A percentile compares a stretch with the other conserved stretches of the same genome.
Conservation (phyloP, 2,888 invertebrate species). For the Leucoma salicis region DNA sequence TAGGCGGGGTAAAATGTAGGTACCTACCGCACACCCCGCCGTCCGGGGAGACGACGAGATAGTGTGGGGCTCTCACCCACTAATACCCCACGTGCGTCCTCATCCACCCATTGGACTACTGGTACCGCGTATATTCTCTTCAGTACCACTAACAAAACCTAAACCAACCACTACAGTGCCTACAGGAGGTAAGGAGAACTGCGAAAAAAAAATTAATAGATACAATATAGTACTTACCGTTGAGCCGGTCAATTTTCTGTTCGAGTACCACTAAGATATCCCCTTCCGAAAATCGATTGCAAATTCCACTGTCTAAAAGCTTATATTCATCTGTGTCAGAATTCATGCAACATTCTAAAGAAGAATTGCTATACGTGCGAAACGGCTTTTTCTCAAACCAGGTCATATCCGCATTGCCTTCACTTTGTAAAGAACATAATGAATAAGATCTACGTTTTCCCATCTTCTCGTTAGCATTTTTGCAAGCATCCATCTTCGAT, state of each 20-base stretch:
- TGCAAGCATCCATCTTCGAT: conserved; percentile 16
- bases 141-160: no score
- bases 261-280: conserved; percentile 48
- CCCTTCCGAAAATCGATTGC: conserved; percentile 31
- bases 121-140: no score
- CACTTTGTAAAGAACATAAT: conserved; percentile 17
- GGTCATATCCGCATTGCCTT: conserved; percentile 9
- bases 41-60: no score
- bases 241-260: conserved; percentile 56
- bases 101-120: no score
- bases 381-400: conserved; percentile 10
- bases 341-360: conserved; percentile 34
- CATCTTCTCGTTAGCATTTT: background rate
- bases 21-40: no score
- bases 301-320: conserved; percentile 37
- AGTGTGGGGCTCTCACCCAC: no score
- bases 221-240: conserved; percentile 39
- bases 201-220: background rate
- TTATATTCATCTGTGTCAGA: conserved; percentile 34
- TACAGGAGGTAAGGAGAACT: background rate
- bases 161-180: no score
- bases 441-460: conserved; percentile 14
- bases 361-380: conserved; percentile 39
- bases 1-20: no score
- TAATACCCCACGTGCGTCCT: no score